Base-by-base conservation (phyloP, 2,113 vertebrate genomes). In the Chitala chitala region DNA sequence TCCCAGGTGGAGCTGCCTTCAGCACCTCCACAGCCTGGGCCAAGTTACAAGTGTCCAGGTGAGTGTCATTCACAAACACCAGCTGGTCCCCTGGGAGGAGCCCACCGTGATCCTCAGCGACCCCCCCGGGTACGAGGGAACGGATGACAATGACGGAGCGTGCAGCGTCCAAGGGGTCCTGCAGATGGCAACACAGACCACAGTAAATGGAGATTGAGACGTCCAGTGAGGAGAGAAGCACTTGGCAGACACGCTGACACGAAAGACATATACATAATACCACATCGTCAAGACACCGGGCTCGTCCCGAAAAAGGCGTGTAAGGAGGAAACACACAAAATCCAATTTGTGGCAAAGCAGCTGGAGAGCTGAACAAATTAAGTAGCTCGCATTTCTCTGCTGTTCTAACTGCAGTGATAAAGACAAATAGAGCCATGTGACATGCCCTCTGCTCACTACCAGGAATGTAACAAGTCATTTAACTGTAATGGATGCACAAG, bases 141-240 rank as follows among this genome's bases (percentile, higher is more conserved):
- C 96, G 95, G 76, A 98, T 92, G 79, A 99, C 95, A 73, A 98
- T 95, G 83, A 96, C 95, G 33, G 93, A 94, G 44, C 90, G 86
- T 2, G 90, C 78, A 0, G 93, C 81, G 68, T 99, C 95, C 75
- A 97, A 69, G 3, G 96, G 96, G 80, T 98, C 95, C 96, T 99
- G 83, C 65, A 82, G 91, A 86, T 84, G 86, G 86, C 87, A 85
- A 77, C 78, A 84, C 75, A 91, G 83, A 87, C 88, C 88, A 88
- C 75, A 79, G 40, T 71, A 83, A 82, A 53, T n/a, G 73, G 51
- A 6, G 33, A 61, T 15, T 13, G n/a, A 68, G 64, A 48, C 13
- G n/a, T 3, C 1, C 38, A 6, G 17, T n/a, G 9, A 13, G 3
- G 1, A 9, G 10, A 24, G 33, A 61, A 64, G 12, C 31, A 69